Conservation (phyloP, 1,140 invertebrate species). For the Drosophila truncata region DNA sequence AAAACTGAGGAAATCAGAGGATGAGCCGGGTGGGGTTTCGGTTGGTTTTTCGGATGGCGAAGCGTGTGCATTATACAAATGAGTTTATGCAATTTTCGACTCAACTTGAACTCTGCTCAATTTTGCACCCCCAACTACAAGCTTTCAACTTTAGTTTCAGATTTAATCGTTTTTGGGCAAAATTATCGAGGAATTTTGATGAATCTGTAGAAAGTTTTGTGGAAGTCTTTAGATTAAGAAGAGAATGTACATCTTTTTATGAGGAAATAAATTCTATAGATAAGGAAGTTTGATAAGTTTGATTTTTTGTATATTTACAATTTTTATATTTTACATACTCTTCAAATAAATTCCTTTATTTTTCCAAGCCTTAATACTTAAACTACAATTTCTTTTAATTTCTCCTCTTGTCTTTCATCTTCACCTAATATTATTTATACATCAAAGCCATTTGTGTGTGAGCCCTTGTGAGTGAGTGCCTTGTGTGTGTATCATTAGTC, state of each 20-base stretch:
- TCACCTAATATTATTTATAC: constrained; percentile 21
- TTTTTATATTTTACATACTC: too few relatives aligned
- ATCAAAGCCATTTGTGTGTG: constrained; percentile 31
- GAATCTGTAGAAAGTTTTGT: constrained; percentile 10
- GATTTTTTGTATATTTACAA: too few relatives aligned
- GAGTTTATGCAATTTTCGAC: constrained; percentile 65
- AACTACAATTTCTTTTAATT: background rate
- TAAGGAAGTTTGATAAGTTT: background rate
- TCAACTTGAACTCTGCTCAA: constrained; percentile 42
- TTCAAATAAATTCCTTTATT: too few relatives aligned
- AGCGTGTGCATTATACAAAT: constrained; percentile 64
- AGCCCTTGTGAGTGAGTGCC: constrained; percentile 3
- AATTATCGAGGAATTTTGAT: constrained; percentile 33
- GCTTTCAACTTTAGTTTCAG: constrained; percentile 34
- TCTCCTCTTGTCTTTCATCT: constrained; percentile 11
- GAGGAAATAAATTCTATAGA: background rate
- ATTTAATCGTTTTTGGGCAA: constrained; percentile 43
- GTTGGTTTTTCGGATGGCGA: constrained; percentile 24
- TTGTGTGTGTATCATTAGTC: constrained; percentile 40
- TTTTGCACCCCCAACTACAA: constrained; percentile 17
- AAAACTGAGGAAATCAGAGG: background rate
- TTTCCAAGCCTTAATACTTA: background rate
- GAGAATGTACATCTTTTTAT: background rate
- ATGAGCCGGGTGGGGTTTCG: background rate
- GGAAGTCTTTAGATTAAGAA: constrained; percentile 9